These are phyloP conservation scores for Gorsachius magnificus DNA, from an alignment of 2,797 vertebrate genomes.

Conservation along the genomic window DNA sequence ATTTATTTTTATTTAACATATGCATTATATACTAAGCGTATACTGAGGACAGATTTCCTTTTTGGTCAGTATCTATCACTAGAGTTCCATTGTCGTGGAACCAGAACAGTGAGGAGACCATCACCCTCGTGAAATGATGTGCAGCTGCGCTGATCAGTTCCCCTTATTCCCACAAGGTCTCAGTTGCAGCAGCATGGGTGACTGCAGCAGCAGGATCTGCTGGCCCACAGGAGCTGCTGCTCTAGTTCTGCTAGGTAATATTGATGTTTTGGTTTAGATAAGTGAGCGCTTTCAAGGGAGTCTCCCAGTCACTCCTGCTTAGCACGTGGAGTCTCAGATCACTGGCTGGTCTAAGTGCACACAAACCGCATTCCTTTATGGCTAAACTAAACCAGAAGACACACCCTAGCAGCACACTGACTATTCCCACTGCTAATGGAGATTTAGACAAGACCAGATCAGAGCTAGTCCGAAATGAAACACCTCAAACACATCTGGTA, in stretches of 20 bases:
- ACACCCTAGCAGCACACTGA: not conserved
- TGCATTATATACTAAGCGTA: not conserved
- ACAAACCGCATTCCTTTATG: not conserved
- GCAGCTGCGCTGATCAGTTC: not conserved
- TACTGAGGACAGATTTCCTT: not conserved
- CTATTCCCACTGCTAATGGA: not conserved
- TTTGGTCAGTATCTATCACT: not conserved
- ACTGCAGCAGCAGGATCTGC: not conserved
- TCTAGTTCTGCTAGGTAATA: not conserved
- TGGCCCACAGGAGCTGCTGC: not conserved
- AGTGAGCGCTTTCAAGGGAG: not conserved
- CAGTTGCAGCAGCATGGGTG: not conserved
- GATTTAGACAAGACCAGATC: not conserved
- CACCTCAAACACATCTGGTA: not conserved
- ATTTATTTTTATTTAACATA: not conserved
- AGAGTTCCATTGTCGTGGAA: not conserved
- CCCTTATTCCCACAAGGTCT: not conserved
- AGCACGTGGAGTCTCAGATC: not conserved
- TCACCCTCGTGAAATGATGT: not conserved
- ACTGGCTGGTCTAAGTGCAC: not conserved
- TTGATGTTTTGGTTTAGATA: not conserved
- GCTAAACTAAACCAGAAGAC: not conserved
- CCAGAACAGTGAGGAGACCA: not conserved
- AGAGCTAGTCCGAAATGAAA: not conserved
- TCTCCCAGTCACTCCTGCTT: not conserved